Evolutionary conservation across 2,888 invertebrate species (phyloP), one percentile per base, ranked within the genome.

Genomic region (Hirtodrosophila duncani): DNA sequence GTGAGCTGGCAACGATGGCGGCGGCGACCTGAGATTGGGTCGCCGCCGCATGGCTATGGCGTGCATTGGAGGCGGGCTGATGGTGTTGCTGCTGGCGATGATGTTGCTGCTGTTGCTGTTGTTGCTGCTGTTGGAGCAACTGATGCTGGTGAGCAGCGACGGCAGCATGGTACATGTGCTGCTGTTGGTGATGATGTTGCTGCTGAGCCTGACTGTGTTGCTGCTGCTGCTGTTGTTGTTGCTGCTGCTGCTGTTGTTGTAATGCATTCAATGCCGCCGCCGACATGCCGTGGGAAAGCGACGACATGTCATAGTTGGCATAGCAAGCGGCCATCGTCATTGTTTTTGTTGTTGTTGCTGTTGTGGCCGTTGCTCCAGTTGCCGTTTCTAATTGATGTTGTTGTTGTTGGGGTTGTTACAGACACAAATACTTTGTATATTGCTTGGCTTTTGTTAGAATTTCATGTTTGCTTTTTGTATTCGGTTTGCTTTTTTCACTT

Each of bases 301-400:
- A 75, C 49, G 85, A 81, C 83, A 86, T 82, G 74, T 87, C 85
- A 64, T 87, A 87, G 64, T 83, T 87, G 49, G 87, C 83, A 75
- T 86, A 87, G 51, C 87, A 87, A 43, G 87, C 85, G 49, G 87
- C 86, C 87, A 87, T 87, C 64, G 86, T 86, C 87, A 86, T 86
- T 49, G 53, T 29, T 45, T 41, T 33, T 16, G n/a, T 20, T 43
- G 21, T 21, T 53, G 42, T 39, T 43, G 30, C 41, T 39, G 29
- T 20, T 52, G 27, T 44, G 42, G 29, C 43, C 59, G 39, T 49
- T 58, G 46, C 13, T 41, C 31, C 11, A 30, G 34, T 21, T 37
- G 23, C 9, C 11, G 44, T 31, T 52, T 20, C 17, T 52, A 38
- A 11, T 42, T 31, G 51, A 10, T 55, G n/a, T n/a, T n/a, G n/a